A percentile compares a stretch with the other conserved stretches of the same genome.
Conservation (phyloP, 2,113 vertebrate species). For the Nycticryphes semicollaris region DNA sequence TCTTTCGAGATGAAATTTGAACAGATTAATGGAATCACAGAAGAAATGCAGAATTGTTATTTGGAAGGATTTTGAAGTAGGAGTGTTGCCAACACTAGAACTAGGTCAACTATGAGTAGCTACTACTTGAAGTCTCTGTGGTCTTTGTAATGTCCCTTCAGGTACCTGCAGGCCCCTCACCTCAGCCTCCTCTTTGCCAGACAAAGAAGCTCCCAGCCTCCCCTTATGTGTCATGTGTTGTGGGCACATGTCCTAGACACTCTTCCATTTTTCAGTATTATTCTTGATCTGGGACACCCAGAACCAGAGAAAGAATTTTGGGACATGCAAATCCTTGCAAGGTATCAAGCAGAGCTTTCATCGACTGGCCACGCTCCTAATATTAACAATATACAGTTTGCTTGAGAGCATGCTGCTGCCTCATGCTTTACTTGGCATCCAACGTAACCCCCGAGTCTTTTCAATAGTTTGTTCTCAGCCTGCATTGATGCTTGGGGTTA, state of each 20-base stretch:
- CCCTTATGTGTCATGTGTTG: background rate
- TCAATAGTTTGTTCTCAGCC: background rate
- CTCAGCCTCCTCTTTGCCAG: background rate
- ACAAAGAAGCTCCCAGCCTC: background rate
- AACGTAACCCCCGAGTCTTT: background rate
- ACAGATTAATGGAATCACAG: background rate
- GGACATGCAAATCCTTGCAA: background rate
- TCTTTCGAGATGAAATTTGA: background rate
- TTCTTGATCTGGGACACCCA: background rate
- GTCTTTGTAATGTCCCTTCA: background rate
- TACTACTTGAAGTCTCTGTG: background rate
- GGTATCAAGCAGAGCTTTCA: background rate
- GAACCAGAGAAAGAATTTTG: background rate
- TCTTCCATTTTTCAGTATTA: background rate
- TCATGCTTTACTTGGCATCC: slow-evolving; percentile 23
- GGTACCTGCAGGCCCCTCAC: background rate
- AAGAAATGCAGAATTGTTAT: background rate
- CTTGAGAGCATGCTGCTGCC: background rate
- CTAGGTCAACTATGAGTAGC: background rate
- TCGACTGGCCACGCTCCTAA: background rate
- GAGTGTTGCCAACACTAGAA: background rate
- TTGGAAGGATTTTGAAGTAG: background rate
- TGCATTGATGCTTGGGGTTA: background rate
- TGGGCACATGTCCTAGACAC: background rate
- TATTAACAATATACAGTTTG: background rate